phyloP scores from a whole-genome alignment of 2,888 invertebrate species.

The Eustalomyia histrio region DNA sequence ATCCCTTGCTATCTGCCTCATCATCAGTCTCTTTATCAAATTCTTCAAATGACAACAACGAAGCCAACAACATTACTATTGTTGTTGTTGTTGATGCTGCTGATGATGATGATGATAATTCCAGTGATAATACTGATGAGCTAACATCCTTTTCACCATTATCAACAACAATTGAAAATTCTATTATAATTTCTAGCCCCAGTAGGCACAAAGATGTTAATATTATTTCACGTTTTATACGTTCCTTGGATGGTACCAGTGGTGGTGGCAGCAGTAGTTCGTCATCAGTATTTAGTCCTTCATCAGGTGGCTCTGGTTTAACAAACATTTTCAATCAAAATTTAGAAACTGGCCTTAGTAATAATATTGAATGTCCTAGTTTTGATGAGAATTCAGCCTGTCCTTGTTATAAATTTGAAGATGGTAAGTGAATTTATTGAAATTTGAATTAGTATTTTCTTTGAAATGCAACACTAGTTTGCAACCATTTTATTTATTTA shows the following conservation, averaged over 20 bases:
- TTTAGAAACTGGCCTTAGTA: slow-evolving; percentile 60
- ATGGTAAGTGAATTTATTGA: slow-evolving; percentile 82
- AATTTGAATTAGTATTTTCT: neutral
- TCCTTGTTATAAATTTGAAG: slow-evolving; percentile 95
- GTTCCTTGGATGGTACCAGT: slow-evolving; percentile 42
- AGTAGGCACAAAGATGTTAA: slow-evolving; percentile 1
- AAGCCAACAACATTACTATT: neutral
- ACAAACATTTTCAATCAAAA: slow-evolving; percentile 66
- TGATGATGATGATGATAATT: slow-evolving; percentile 19
- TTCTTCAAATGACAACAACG: slow-evolving; percentile 36
- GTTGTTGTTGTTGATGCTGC: neutral
- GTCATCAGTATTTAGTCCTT: slow-evolving; percentile 21
- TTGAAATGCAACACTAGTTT: too few relatives aligned
- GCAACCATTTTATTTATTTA: too few relatives aligned
- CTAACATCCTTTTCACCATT: slow-evolving; percentile 28
- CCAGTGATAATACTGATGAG: slow-evolving; percentile 43
- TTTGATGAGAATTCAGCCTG: slow-evolving; percentile 89
- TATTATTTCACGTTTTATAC: slow-evolving; percentile 47
- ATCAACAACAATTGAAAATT: slow-evolving; percentile 31
- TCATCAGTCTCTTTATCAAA: slow-evolving; percentile 18
- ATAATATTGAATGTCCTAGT: slow-evolving; percentile 84
- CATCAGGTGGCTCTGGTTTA: slow-evolving; percentile 41
- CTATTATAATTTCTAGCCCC: neutral
- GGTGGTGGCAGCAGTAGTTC: slow-evolving; percentile 45
- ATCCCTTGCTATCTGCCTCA: slow-evolving; percentile 29